Evolutionary conservation across 2,888 invertebrate genomes (phyloP).

Genomic region (Baronia brevicornis): DNA sequence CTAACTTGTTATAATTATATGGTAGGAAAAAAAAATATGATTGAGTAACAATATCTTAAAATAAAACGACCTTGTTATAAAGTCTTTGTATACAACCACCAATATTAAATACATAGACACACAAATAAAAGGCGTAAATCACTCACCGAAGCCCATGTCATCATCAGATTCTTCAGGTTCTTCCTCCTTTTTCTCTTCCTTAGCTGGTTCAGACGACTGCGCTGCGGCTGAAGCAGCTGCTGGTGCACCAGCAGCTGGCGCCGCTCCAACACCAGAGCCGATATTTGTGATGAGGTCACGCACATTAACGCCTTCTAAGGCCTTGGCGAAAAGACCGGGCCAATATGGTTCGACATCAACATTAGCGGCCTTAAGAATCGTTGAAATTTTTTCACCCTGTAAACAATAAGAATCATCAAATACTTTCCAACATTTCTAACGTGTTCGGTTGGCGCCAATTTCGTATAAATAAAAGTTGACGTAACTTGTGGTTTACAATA

Average conservation of each 20-base stretch:
- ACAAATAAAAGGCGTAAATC: background rate
- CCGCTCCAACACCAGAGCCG: conserved; percentile 92
- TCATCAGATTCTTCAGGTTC: conserved; percentile 90
- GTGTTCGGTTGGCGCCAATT: conserved; percentile 2
- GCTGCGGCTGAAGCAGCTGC: conserved; percentile 80
- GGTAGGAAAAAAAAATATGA: no score
- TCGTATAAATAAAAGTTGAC: conserved; percentile 1
- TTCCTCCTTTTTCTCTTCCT: conserved; percentile 87
- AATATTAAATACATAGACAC: conserved; percentile 4
- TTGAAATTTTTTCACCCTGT: conserved; percentile 96
- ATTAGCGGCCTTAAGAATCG: conserved; percentile 96
- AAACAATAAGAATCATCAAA: conserved; percentile 16
- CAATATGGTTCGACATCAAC: conserved; percentile 99
- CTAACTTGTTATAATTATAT: no score
- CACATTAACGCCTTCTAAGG: conserved; percentile 94
- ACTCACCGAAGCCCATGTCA: conserved; percentile 93
- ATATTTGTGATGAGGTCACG: conserved; percentile 95
- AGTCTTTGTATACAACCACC: conserved; percentile 3
- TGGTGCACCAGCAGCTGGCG: conserved; percentile 82
- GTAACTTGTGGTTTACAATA: background rate
- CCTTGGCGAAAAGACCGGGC: conserved; percentile 98
- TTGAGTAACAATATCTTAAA: no score
- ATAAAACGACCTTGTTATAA: no score
- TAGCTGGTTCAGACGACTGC: conserved; percentile 79
- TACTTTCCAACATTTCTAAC: background rate